Evolutionary conservation across 2,797 vertebrate genomes (phyloP), one percentile per base, ranked within the genome.

Genomic region (Tenualosa ilisha): DNA sequence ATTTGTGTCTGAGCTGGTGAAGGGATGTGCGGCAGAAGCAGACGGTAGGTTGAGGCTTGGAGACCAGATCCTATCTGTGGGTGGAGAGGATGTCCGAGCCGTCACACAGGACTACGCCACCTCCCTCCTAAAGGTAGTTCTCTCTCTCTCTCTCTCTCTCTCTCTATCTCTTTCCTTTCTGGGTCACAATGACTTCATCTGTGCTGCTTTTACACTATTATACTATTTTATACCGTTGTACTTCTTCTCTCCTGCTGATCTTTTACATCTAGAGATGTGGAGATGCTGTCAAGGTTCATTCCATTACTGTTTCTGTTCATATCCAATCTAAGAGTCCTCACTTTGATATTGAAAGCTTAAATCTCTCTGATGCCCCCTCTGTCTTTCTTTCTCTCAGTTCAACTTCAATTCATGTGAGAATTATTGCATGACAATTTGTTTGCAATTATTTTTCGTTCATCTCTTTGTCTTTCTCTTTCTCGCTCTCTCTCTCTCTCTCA

Each of bases 1-100:
- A 83, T 99, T 99, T 93, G 97, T 99, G 88, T 98, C 98, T 40
- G 98, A 98, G 89, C 96, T 99, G 37, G 95, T 96, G 89, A 97
- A 94, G 93, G 97, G 97, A 93, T 96, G 97, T 83, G 96, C 96
- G 89, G 96, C 96, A 49, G 96, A 97, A 90, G 89, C 92, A 3
- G 97, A 98, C 87, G 96, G 97, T 81, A 96, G 97, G 85, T 91
- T 99, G 93, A 95, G 96, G 93, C 97, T 96, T 84, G 98, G 98
- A 86, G 98, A 99, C 93, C 98, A 98, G 92, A 98, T 99, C 91
- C 75, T 99, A 87, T 96, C 94, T 85, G 96, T 99, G 90, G 98
- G 97, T 22, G 97, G 96, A 63, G 96, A 98, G 89, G 98, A 99
- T 37, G 96, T 98, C 85, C 95, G 97, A 61, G 96, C 95, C 0